Base-by-base conservation (phyloP, 23 tunicate species). In the Botrylloides violaceus region DNA sequence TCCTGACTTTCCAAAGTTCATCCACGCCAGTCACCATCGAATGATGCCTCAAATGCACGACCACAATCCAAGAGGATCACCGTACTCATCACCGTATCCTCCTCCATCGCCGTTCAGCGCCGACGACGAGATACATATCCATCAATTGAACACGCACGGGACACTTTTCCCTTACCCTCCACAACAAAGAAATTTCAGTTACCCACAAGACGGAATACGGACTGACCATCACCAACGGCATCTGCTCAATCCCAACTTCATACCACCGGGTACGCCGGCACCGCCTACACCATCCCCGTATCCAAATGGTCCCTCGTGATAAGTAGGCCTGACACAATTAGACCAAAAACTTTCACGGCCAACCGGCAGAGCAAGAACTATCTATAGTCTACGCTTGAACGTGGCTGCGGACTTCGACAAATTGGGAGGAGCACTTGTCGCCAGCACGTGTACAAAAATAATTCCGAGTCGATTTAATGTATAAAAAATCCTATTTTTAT, bases 1-100 rank as follows among this genome's bases (percentile, higher is more conserved):
- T 56, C 74, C 74, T 24, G 74, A 68, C 36, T 68, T 68, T 28
- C 74, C 23, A 5, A 68, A 68, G 26, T 68, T 68, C 28, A 35
- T 43, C 4, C 26, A n/a, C 25, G 56, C 35, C 57, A 9, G 49
- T 9, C 56, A 32, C 24, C 74, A 68, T 23, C 74, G 57, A 23
- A 38, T 23, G 28, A 68, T 68, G 36, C 23, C 74, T 5, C 74
- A 68, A 19, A 68, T 68, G 74, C 36, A 68, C 28, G 74, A 68
- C 25, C 74, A 68, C 27, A 24, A 56, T n/a, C 56, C 56, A 4
- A 26, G 18, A 24, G 26, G 18, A 28, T 43, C 23, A 26, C 74
- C 58, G 6, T 68, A 36, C 57, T 56, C 74, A 28, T 43, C 23
- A 26, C 74, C 58, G 6, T 68, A 36, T 29, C 74, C 74, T 21